These are phyloP conservation scores for Petrocephalus schoutedeni DNA, from an alignment of 2,797 vertebrate species.

Conservation along the genomic window DNA sequence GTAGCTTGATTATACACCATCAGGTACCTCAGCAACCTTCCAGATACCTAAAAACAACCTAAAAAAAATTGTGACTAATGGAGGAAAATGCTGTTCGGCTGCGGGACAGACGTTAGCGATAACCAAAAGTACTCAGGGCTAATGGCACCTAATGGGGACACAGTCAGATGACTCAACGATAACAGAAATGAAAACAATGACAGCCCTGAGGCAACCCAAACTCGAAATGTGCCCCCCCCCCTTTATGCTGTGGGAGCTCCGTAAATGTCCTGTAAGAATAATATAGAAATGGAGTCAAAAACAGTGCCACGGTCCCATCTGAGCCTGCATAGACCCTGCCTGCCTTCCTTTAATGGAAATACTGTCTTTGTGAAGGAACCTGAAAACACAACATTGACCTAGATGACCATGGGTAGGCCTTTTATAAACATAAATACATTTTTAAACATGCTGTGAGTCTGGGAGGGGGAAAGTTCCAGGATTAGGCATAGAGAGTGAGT, in stretches of 20 bases:
- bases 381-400: neutral
- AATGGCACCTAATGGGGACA: slow-evolving; percentile 23
- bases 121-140: slow-evolving; percentile 22
- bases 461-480: neutral
- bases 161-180: slow-evolving; percentile 38
- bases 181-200: slow-evolving; percentile 40
- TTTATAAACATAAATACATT: neutral
- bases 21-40: neutral
- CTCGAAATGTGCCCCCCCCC: neutral
- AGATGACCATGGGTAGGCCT: neutral
- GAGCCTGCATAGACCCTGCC: slow-evolving; percentile 32
- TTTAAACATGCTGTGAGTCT: neutral
- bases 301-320: neutral
- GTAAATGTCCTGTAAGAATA: neutral
- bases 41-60: slow-evolving; percentile 22
- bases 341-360: slow-evolving; percentile 18
- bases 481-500: neutral
- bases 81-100: slow-evolving; percentile 36
- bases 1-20: neutral
- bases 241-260: neutral
- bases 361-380: neutral
- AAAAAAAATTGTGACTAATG: slow-evolving; percentile 22
- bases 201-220: slow-evolving; percentile 14
- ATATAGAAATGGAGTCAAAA: neutral
- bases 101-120: slow-evolving; percentile 27